Base-by-base conservation (phyloP, 37 sponge, comb jelly and placozoan genomes). In the Geodia barretti region DNA sequence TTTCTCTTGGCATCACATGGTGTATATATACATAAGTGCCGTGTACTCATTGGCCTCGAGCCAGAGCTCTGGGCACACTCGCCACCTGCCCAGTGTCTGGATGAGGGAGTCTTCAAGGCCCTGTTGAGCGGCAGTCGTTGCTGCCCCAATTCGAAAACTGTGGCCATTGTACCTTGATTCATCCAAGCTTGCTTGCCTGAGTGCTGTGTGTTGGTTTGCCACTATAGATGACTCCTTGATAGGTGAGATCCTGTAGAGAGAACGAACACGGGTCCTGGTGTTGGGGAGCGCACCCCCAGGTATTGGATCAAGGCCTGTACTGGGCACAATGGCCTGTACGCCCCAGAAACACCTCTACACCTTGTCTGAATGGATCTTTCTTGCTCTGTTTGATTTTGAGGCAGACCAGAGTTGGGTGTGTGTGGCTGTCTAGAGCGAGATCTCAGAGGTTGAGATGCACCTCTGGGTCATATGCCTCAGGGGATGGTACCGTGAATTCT, bases 1-100 rank as follows among this genome's bases (percentile, higher is more conserved):
- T n/a, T n/a, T n/a, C n/a, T n/a, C n/a, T n/a, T n/a, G n/a, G n/a
- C n/a, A n/a, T n/a, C n/a, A n/a, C n/a, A n/a, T n/a, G n/a, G n/a
- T n/a, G n/a, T n/a, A n/a, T n/a, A n/a, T n/a, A n/a, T n/a, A n/a
- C n/a, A n/a, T n/a, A n/a, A n/a, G n/a, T n/a, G n/a, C n/a, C n/a
- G n/a, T n/a, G n/a, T n/a, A n/a, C n/a, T n/a, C n/a, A n/a, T n/a
- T n/a, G n/a, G n/a, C n/a, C n/a, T n/a, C n/a, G n/a, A n/a, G n/a
- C n/a, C n/a, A n/a, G n/a, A n/a, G n/a, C n/a, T n/a, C n/a, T n/a
- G n/a, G n/a, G n/a, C n/a, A n/a, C n/a, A n/a, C n/a, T n/a, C 66
- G 24, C 79, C 79, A 78, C 30, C 79, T 78, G 14, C 79, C 79
- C 66, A 78, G 42, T 8, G 79, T 78, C 40, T 78, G 63, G 40